Conservation (phyloP, 2,888 invertebrate genomes). For the Leucophenga montana region DNA sequence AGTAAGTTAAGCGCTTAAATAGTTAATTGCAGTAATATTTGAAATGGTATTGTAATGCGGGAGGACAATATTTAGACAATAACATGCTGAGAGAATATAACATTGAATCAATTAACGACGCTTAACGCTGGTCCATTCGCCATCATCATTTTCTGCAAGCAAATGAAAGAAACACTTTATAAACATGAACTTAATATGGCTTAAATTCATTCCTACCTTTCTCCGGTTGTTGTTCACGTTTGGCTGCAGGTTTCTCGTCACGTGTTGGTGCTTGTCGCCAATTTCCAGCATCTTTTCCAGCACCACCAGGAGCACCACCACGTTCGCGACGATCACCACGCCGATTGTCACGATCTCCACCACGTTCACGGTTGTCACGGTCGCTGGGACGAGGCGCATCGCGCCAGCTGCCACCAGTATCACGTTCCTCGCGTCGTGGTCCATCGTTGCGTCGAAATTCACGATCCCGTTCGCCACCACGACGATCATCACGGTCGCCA, state of each 20-base stretch:
- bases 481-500: conserved; percentile 45
- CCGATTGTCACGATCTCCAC: conserved; percentile 44
- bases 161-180: conserved; percentile 25
- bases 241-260: conserved; percentile 66
- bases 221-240: conserved; percentile 61
- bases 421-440: conserved; percentile 51
- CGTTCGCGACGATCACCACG: conserved; percentile 63
- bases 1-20: conserved; percentile 3
- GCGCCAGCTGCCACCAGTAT: conserved; percentile 67
- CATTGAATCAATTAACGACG: conserved; percentile 71
- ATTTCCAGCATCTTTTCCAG: conserved; percentile 59
- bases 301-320: conserved; percentile 48
- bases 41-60: conserved; percentile 42
- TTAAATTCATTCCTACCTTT: conserved; percentile 53
- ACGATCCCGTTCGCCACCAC: conserved; percentile 43
- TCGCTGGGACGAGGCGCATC: conserved; percentile 62
- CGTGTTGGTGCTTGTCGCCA: conserved; percentile 67
- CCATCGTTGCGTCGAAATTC: conserved; percentile 59
- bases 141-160: conserved; percentile 75
- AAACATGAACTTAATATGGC: neutral
- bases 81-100: conserved; percentile 21
- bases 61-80: conserved; percentile 32
- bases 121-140: conserved; percentile 78
- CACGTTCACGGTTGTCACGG: conserved; percentile 61
- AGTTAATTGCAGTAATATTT: neutral